Base-by-base conservation (phyloP, 2,888 invertebrate genomes). In the Synanthedon vespiformis region DNA sequence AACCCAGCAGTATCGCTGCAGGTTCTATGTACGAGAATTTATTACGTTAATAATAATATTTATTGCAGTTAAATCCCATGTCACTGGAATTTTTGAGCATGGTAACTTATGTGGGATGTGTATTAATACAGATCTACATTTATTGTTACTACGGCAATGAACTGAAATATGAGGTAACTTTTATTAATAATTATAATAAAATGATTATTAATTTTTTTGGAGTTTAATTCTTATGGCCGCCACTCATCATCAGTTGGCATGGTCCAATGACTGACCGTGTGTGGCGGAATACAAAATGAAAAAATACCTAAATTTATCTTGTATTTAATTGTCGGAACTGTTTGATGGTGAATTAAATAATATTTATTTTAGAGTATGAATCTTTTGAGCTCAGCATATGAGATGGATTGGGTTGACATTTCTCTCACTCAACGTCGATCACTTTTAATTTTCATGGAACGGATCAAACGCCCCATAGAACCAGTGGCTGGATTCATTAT, bases 401-500 rank as follows among this genome's bases (percentile, higher is more conserved):
- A 11, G 13, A 48, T 48, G 14, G 48, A 48, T 50, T 77, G 77
- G 77, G 49, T 66, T 16, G 55, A 63, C 10, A 57, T 68, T 22
- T 61, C 74, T 3, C 12, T 62, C 6, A 64, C 63, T 54, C 57
- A 65, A 53, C 67, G 66, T 27, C 63, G 60, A 49, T 50, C 60
- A 13, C 61, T 88, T 22, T 59, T 84, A 12, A 66, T 82, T 53
- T 75, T 88, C 52, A 87, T 88, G 86, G 80, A 78, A 51, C 67
- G 79, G 59, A 66, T 81, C 18, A 82, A 85, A 59, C 64, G 63
- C 12, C 79, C 80, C 0, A 71, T 88, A 50, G 62, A 65, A 52
- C 68, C 80, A 1, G 72, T 73, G 53, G 84, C 83, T n/a, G 87
- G 87, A 13, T 60, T 65, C 52, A 66, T 85, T 40, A 74, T 88